Base-by-base conservation (phyloP, 2,113 vertebrate species). In the Tyrannus savana region DNA sequence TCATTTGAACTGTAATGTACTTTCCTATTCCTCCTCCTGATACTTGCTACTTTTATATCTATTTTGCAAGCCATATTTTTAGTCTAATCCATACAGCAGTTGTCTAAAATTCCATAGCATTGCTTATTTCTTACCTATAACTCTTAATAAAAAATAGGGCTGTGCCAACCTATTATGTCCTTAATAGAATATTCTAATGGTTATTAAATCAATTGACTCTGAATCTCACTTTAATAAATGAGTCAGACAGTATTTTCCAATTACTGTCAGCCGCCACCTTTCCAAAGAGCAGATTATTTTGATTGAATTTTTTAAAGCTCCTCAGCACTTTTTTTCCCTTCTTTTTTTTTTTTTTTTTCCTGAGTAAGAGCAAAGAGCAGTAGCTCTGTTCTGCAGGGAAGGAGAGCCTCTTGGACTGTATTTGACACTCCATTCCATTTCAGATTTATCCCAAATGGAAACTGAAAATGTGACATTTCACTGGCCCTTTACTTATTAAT, bases 191-290 rank as follows among this genome's bases (percentile, higher is more conserved):
- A 98, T 97, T 98, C 96, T 98, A 98, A 98, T 98, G 97, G 97
- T 97, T 98, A 97, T 98, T 98, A 98, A 98, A 97, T 98, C 97
- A 98, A 97, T 98, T 97, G 97, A 98, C 97, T 98, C 96, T 95
- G 96, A 98, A 98, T 98, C 96, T 97, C 97, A 97, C 97, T 97
- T 97, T 98, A 98, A 98, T 98, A 98, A 97, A 98, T 98, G 98
- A 98, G 91, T 98, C 97, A 98, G 97, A 96, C 97, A 97, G 92
- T 98, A 97, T 98, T 98, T 98, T 97, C 96, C 96, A 98, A 97
- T 98, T 98, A 98, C 97, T 98, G 96, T 98, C 97, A 98, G 97
- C 97, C 95, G 47, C 97, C 97, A 97, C 97, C 97, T 98, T 98
- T 98, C 97, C 89, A 85, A 96, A 96, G 96, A 97, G 93, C 90